Base-by-base conservation (phyloP, 2,113 vertebrate genomes). In the Promerops cafer region DNA sequence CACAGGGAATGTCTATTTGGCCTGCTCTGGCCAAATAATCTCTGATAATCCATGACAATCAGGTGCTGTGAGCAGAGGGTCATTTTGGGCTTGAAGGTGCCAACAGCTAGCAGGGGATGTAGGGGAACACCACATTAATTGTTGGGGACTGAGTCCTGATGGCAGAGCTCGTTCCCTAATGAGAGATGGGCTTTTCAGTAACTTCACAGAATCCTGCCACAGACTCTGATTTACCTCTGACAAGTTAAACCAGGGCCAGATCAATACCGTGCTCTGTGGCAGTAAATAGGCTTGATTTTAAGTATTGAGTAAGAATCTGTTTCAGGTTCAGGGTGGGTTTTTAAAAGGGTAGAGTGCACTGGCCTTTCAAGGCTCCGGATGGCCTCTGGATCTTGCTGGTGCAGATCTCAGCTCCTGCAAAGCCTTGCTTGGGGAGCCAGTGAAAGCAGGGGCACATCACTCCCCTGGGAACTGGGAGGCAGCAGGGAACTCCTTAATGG, bases 201-300 rank as follows among this genome's bases (percentile, higher is more conserved):
- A 65, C 72, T 81, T 69, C 93, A 83, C 76, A 70, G 71, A 61
- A 49, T 52, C 83, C 77, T 87, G 64, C 78, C 39, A 31, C 0
- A 0, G 87, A 11, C 78, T 83, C 83, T 95, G 89, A 97, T 92
- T 94, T 75, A 70, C 82, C 53, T 65, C 89, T 93, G 92, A 39
- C 57, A 68, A 64, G 66, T 70, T 53, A 66, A 94, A 71, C 26
- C 49, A 61, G 65, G 1, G 2, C 76, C 52, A 27, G 83, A 78
- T 97, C 95, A 71, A 94, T 95, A 56, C 49, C 3, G 3, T 49
- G 69, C 65, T 94, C 59, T 71, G 71, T 80, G 93, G 59, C 59
- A 89, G 54, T 90, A 94, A 95, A 80, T 52, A 71, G 75, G 42
- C 70, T 88, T 87, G 89, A 49, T 84, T 88, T 94, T 90, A 80